Evolutionary conservation across 2,113 vertebrate species (phyloP).

Genomic region (Semnopithecus entellus): DNA sequence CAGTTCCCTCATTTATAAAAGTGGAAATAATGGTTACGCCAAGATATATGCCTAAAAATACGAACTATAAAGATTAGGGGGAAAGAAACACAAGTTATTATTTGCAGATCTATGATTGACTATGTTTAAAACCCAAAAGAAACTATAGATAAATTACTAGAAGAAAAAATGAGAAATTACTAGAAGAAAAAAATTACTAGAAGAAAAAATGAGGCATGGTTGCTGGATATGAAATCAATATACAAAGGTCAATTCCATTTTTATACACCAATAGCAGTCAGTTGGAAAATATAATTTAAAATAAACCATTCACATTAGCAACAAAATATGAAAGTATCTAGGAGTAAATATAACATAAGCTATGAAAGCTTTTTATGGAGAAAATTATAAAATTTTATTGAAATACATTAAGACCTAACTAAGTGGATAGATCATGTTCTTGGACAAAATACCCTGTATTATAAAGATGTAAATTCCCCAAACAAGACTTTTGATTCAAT

Average conservation of each 20-base stretch:
- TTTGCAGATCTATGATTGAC: neutral
- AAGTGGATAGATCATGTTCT: conserved; percentile 40
- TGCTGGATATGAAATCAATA: conserved; percentile 70
- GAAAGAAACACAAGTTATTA: conserved; percentile 18
- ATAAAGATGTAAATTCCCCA: conserved; percentile 39
- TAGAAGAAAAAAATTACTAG: neutral
- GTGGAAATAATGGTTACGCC: neutral
- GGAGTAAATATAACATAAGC: conserved; percentile 39
- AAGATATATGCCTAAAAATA: conserved; percentile 14
- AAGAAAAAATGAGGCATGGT: conserved; percentile 57
- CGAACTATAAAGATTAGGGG: conserved; percentile 3
- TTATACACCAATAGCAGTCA: conserved; percentile 29
- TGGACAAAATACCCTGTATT: conserved; percentile 29
- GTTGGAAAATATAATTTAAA: conserved; percentile 48
- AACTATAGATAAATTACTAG: conserved; percentile 19
- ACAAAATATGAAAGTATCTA: conserved; percentile 12
- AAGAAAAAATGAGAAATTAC: conserved; percentile 58
- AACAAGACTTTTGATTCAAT: conserved; percentile 21
- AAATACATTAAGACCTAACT: conserved; percentile 22
- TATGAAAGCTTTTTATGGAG: neutral
- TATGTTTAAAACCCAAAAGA: neutral
- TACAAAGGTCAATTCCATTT: conserved; percentile 58
- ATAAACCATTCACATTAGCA: conserved; percentile 39
- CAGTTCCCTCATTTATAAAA: conserved; percentile 36
- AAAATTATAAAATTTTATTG: conserved; percentile 49